Base-by-base conservation (phyloP, 1,140 invertebrate species). In the Musca vetustissima region DNA sequence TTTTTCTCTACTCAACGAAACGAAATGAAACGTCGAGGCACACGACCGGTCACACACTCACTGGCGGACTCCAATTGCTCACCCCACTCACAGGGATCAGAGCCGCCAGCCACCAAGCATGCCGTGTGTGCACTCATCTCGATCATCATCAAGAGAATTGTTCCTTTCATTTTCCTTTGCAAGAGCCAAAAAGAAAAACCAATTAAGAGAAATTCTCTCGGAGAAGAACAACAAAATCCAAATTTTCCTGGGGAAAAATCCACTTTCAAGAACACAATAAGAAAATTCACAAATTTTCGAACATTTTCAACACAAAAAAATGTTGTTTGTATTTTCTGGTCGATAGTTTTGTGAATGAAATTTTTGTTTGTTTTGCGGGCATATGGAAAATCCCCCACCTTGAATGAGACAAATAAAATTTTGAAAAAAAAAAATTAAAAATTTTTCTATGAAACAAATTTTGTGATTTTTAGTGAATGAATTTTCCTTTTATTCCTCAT, bases 401-500 rank as follows among this genome's bases (percentile, higher is more conserved):
- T 9, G 28, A 32, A 32, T 4, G 28, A 32, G 28, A 32, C 3
- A 32, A 32, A 32, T 4, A 32, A 32, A 4, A 32, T 32, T 57
- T 8, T 57, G 2, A 57, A 55, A 24, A 13, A 4, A 19, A 57
- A 2, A 25, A 57, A 15, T 15, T 57, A 2, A 13, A 61, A 4
- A 19, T 61, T 61, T 4, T 25, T 59, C 17, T 7, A 21, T 4
- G n/a, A n/a, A n/a, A n/a, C n/a, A n/a, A n/a, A n/a, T n/a, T n/a
- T n/a, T n/a, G n/a, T n/a, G n/a, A 52, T 19, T 59, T 61, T 61
- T 61, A 19, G 28, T 61, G 28, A 61, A 61, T 61, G 57, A 61
- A 61, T 43, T 61, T 43, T n/a, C n/a, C n/a, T n/a, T n/a, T n/a
- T n/a, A n/a, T n/a, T n/a, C n/a, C n/a, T n/a, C n/a, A n/a, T n/a